A percentile compares a stretch with the other conserved stretches of the same genome.
These are phyloP conservation scores for Gallirallus australis DNA, from an alignment of 2,797 vertebrate genomes.

Conservation along the genomic window DNA sequence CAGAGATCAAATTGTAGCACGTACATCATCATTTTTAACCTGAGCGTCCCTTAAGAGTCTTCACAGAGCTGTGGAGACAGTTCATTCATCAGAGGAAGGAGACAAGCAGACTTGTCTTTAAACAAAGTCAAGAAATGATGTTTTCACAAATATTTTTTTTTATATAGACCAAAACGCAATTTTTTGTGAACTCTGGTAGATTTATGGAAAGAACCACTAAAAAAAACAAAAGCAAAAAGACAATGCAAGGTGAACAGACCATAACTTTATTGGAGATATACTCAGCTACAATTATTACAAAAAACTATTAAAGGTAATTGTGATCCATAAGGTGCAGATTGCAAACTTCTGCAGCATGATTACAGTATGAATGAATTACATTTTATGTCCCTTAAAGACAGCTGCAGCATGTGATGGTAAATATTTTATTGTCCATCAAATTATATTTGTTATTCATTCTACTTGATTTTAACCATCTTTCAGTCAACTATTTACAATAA, in stretches of 20 bases:
- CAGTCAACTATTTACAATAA: conserved; percentile 81
- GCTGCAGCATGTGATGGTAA: conserved; percentile 85
- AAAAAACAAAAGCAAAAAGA: not conserved
- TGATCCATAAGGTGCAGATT: conserved; percentile 94
- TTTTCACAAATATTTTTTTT: not conserved
- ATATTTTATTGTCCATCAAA: conserved; percentile 79
- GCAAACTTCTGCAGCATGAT: conserved; percentile 88
- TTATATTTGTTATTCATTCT: conserved; percentile 76
- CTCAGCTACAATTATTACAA: conserved; percentile 93
- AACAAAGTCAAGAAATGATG: conserved; percentile 26
- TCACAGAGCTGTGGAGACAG: conserved; percentile 28
- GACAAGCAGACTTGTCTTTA: conserved; percentile 44
- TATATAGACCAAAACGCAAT: not conserved
- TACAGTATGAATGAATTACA: conserved; percentile 81
- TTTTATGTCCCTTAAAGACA: conserved; percentile 78
- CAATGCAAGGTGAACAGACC: conserved; percentile 83
- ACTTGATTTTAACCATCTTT: conserved; percentile 81
- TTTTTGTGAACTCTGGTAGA: not conserved
- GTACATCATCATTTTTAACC: conserved; percentile 37
- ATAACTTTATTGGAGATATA: conserved; percentile 98
- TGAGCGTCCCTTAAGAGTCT: conserved; percentile 24
- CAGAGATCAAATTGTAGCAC: not conserved
- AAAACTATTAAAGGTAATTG: conserved; percentile 86
- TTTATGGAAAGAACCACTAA: not conserved
- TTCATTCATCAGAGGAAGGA: conserved; percentile 36